Percentiles rank a stretch among this genome's conserved stretches.
Conservation (phyloP, 2,113 vertebrate genomes). For the Trematomus loennbergii region DNA sequence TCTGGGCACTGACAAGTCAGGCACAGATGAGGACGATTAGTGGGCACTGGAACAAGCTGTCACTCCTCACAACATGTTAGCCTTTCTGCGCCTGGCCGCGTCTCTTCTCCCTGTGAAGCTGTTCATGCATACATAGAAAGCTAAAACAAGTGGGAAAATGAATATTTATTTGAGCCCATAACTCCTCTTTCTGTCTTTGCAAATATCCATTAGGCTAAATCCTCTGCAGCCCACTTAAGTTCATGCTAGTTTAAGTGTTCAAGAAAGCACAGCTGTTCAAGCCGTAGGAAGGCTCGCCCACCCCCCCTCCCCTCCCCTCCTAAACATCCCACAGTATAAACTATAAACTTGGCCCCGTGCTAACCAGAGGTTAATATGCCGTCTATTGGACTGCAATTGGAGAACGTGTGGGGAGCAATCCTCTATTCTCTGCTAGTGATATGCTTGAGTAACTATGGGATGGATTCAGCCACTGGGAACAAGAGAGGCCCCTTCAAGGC, state of each 20-base stretch:
- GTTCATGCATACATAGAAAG: slow-evolving; percentile 43
- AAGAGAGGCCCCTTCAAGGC: slow-evolving; percentile 73
- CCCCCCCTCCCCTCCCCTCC: slow-evolving; percentile 30
- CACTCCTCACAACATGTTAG: slow-evolving; percentile 88
- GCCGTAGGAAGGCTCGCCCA: slow-evolving; percentile 24
- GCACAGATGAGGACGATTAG: slow-evolving; percentile 91
- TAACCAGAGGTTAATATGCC: slow-evolving; percentile 86
- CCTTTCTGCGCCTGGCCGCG: slow-evolving; percentile 28
- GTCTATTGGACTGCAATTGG: slow-evolving; percentile 87
- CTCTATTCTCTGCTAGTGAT: slow-evolving; percentile 84
- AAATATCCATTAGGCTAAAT: slow-evolving; percentile 49
- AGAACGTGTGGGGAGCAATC: slow-evolving; percentile 82
- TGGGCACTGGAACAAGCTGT: slow-evolving; percentile 91
- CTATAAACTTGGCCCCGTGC: slow-evolving; percentile 71
- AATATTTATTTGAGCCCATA: slow-evolving; percentile 39
- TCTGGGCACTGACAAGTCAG: slow-evolving; percentile 91
- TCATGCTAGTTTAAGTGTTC: slow-evolving; percentile 28
- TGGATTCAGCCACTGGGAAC: slow-evolving; percentile 82
- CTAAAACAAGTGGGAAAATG: slow-evolving; percentile 19
- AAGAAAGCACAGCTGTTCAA: slow-evolving; percentile 72
- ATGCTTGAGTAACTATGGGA: slow-evolving; percentile 85
- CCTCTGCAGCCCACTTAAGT: slow-evolving; percentile 13
- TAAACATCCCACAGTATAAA: slow-evolving; percentile 64
- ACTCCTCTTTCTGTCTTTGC: slow-evolving; percentile 9
- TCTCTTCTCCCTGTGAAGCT: slow-evolving; percentile 25